These are phyloP conservation scores for Axinella damicornis DNA, from an alignment of 37 sponge, comb jelly and placozoan species.

Conservation along the genomic window DNA sequence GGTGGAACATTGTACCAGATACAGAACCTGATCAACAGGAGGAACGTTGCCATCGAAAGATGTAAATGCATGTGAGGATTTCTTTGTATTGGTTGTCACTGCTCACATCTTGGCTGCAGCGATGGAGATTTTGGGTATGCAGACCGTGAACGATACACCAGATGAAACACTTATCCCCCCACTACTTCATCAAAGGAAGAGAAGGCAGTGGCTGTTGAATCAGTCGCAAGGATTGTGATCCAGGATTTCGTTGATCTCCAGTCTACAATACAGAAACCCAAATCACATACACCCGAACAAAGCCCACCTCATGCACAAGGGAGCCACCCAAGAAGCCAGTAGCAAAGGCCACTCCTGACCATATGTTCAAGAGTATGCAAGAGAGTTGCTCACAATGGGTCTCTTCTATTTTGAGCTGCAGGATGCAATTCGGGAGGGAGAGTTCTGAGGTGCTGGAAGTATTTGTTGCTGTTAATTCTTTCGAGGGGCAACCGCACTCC, in stretches of 20 bases:
- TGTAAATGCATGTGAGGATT: slow-evolving; percentile 47
- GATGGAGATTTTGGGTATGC: slow-evolving; percentile 19
- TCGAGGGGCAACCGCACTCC: no score
- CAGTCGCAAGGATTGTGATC: no score
- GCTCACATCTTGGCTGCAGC: slow-evolving; percentile 44
- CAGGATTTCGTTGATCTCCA: no score
- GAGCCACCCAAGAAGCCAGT: no score
- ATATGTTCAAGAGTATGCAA: slow-evolving; percentile 2
- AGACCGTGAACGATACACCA: background rate
- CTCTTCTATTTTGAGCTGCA: slow-evolving; percentile 10
- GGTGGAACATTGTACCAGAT: slow-evolving; percentile 51
- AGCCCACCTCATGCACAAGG: no score
- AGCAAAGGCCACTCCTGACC: no score
- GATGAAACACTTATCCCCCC: no score
- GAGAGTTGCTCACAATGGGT: background rate
- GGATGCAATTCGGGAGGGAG: slow-evolving; percentile 35
- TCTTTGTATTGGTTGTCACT: background rate
- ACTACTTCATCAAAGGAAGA: no score
- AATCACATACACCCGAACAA: no score
- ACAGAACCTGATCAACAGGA: slow-evolving; percentile 46
- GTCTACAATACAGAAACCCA: no score
- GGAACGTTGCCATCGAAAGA: slow-evolving; percentile 37
- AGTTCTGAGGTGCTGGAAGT: slow-evolving; percentile 37
- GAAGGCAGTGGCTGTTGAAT: no score
- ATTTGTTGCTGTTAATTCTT: slow-evolving; percentile 19